Conservation (phyloP, 2,888 invertebrate genomes). For the Chironomus riparius region DNA sequence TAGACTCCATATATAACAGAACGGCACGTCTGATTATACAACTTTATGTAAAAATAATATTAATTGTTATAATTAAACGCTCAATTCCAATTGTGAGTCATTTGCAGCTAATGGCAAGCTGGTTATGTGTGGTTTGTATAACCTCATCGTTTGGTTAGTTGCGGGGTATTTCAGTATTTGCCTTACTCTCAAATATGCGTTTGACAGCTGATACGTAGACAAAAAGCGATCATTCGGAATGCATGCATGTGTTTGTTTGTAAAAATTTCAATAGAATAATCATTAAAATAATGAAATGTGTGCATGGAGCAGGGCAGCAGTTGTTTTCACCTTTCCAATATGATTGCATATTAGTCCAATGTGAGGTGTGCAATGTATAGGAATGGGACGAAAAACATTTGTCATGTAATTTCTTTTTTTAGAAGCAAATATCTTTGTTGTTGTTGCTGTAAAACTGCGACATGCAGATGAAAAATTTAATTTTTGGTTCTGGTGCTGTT, state of each 20-base stretch:
- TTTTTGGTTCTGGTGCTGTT: background rate
- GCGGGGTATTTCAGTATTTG: background rate
- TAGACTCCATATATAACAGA: background rate
- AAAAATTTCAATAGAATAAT: constrained; percentile 17
- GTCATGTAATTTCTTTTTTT: background rate
- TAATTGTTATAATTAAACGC: constrained; percentile 16
- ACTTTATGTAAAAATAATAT: constrained; percentile 1
- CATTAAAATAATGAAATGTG: constrained; percentile 17
- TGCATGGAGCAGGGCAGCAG: constrained; percentile 17
- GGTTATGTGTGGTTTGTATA: constrained; percentile 10
- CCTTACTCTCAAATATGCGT: background rate
- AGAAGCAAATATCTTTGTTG: background rate
- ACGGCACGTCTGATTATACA: background rate
- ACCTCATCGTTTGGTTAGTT: background rate
- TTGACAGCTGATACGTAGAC: constrained; percentile 22
- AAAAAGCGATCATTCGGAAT: constrained; percentile 8
- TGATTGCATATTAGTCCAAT: background rate
- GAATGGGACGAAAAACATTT: background rate
- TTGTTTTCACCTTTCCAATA: constrained; percentile 3
- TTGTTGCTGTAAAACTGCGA: background rate
- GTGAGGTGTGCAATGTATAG: background rate
- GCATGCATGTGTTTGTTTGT: too few relatives aligned
- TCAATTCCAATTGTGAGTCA: background rate
- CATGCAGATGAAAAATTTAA: constrained; percentile 14
- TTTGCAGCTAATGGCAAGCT: constrained; percentile 8